phyloP scores from a whole-genome alignment of 92 coral and sea anemone genomes.

The Phenganax marumi region DNA sequence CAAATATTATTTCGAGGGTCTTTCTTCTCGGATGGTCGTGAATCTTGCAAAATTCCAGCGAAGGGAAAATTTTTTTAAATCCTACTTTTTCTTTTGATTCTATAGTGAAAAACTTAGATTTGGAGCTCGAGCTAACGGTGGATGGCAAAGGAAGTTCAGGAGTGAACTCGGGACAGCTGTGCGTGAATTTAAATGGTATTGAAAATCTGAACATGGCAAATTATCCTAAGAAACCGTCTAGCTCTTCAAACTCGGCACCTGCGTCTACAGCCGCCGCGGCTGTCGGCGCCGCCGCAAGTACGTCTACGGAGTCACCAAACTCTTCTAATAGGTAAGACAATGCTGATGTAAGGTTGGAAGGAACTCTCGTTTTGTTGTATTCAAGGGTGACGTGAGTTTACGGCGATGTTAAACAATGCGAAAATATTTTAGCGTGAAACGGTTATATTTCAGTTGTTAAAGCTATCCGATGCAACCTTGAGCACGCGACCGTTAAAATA shows the following conservation, averaged over 20 bases:
- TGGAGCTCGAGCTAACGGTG: constrained; percentile 66
- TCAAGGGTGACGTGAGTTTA: background rate
- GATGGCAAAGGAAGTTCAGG: constrained; percentile 71
- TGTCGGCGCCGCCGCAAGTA: background rate
- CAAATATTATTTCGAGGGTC: too few species aligned
- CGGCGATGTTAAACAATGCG: too few species aligned
- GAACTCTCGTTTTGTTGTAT: background rate
- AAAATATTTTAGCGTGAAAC: too few species aligned
- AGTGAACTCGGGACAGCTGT: constrained; percentile 82
- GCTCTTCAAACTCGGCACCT: constrained; percentile 53
- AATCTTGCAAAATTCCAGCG: too few species aligned
- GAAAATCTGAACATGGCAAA: constrained; percentile 72
- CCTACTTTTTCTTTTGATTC: background rate
- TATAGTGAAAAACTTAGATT: constrained; percentile 65
- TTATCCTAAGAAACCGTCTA: constrained; percentile 65
- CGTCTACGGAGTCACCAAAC: background rate
- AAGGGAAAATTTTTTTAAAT: background rate
- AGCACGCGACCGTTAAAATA: too few species aligned
- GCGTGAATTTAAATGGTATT: constrained; percentile 79
- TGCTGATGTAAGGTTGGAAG: background rate
- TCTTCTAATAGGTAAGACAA: constrained; percentile 6
- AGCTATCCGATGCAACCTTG: too few species aligned
- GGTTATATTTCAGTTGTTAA: too few species aligned
- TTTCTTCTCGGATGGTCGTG: too few species aligned
- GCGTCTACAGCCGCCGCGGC: constrained; percentile 1